Conservation (phyloP, 1,140 invertebrate species). For the Paraescarpia echinospica region DNA sequence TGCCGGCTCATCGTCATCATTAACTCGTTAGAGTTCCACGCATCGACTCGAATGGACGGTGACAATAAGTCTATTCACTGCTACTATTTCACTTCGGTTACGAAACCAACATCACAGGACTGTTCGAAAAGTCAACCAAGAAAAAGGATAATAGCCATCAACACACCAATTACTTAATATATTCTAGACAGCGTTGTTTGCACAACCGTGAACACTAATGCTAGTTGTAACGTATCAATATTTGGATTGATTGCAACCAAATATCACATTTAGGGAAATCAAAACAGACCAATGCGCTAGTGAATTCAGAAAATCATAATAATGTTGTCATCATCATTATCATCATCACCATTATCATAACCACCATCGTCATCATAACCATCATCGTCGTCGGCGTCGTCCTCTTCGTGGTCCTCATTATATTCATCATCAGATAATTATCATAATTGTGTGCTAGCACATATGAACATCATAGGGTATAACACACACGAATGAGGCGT, state of each 20-base stretch:
- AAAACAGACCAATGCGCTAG: too few relatives aligned
- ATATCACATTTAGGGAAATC: too few relatives aligned
- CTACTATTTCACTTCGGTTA: not conserved
- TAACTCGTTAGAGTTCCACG: not conserved
- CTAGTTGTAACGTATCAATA: too few relatives aligned
- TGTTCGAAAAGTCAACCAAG: not conserved
- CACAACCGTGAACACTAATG: not conserved
- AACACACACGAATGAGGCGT: not conserved
- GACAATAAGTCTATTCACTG: not conserved
- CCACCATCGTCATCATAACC: too few relatives aligned
- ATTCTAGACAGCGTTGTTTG: not conserved
- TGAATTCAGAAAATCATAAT: not conserved
- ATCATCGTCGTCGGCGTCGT: too few relatives aligned
- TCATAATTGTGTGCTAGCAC: not conserved
- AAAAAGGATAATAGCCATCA: too few relatives aligned
- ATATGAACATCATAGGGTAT: not conserved
- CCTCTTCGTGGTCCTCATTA: not conserved
- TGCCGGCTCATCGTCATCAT: not conserved
- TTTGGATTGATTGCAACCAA: too few relatives aligned
- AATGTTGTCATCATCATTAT: not conserved
- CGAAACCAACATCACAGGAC: not conserved
- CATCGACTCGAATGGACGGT: not conserved
- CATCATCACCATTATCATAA: not conserved
- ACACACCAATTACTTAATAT: not conserved
- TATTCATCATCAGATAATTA: not conserved